Percentiles rank a stretch among this genome's conserved stretches.
These are phyloP conservation scores for Stylophora pistillata DNA, from an alignment of 64 coral and sea anemone species.

Conservation along the genomic window DNA sequence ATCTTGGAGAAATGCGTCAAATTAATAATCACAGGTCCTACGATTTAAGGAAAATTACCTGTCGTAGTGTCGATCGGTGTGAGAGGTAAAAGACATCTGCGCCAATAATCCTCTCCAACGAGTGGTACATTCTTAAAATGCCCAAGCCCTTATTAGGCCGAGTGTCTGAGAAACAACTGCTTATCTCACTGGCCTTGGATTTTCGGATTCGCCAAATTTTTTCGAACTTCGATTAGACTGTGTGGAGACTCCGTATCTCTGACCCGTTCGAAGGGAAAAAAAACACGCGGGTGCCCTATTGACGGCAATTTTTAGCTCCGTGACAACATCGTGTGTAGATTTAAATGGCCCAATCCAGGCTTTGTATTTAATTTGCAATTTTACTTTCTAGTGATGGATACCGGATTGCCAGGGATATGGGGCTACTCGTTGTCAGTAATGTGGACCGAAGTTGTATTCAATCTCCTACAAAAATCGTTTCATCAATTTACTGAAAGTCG, in stretches of 20 bases:
- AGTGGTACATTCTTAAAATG: slow-evolving; percentile 2
- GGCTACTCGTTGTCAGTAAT: background rate
- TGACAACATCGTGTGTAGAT: slow-evolving; percentile 14
- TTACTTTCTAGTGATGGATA: background rate
- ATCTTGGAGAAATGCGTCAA: background rate
- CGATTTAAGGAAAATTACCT: background rate
- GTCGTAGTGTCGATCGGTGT: background rate
- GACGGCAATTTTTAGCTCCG: slow-evolving; percentile 31
- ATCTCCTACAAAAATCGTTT: background rate
- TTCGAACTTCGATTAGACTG: background rate
- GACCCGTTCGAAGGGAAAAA: background rate
- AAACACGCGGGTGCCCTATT: slow-evolving; percentile 33
- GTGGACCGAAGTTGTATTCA: background rate
- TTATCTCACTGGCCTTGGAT: background rate
- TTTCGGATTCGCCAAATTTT: background rate
- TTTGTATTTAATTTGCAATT: too few relatives aligned
- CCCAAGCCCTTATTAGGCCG: background rate
- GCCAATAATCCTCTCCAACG: background rate
- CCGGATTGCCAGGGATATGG: background rate
- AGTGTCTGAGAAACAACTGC: background rate
- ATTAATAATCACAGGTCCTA: slow-evolving; percentile 8
- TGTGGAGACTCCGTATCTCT: background rate
- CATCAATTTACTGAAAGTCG: background rate
- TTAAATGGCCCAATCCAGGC: background rate
- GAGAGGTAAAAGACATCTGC: slow-evolving; percentile 36